Base-by-base conservation (phyloP, 2,113 vertebrate species). In the Phylloscopus whistleri region DNA sequence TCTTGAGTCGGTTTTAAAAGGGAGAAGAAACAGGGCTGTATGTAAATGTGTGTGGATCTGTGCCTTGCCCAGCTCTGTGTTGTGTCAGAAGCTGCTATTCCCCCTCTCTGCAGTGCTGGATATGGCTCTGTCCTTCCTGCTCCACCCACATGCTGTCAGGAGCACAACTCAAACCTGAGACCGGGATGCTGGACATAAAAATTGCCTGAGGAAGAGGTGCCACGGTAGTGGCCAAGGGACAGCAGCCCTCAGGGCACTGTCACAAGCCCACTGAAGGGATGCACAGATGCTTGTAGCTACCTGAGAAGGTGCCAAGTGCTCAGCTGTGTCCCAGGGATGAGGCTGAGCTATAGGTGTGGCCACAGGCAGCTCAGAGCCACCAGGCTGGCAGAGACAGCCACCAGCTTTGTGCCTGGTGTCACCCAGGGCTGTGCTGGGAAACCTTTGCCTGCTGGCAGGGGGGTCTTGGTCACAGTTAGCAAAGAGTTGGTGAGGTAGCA, bases 301-400 rank as follows among this genome's bases (percentile, higher is more conserved):
- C 48, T 31, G 90, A 56, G 89, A 21, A 53, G 35, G 12, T 31
- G 48, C 19, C 31, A 16, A 15, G 23, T 3, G 37, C 55, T 63
- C 27, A 2, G 49, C 69, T 12, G 18, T 12, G 56, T 48, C 84
- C 55, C 35, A 3, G 1, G 0, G 27, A 2, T 1, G 8, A 37
- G 1, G 39, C 1, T 37, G 86, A 43, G 66, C 64, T 73, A 0
- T 7, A 12, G 75, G 27, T 33, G 27, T 6, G 53, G 39, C 7
- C 31, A 28, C 5, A 78, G 37, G 31, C 12, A 3, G 53, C 74
- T 41, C 39, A 2, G 58, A 53, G 73, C 33, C 2, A 3, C 46
- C 4, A 5, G 53, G 39, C 35, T 60, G 78, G 55, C 62, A 83
- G 41, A 7, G 31, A 5, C 10, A 3, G 53, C 16, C 67, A 10